phyloP scores from a whole-genome alignment of 2,113 vertebrate genomes.

The Xyrauchen texanus region DNA sequence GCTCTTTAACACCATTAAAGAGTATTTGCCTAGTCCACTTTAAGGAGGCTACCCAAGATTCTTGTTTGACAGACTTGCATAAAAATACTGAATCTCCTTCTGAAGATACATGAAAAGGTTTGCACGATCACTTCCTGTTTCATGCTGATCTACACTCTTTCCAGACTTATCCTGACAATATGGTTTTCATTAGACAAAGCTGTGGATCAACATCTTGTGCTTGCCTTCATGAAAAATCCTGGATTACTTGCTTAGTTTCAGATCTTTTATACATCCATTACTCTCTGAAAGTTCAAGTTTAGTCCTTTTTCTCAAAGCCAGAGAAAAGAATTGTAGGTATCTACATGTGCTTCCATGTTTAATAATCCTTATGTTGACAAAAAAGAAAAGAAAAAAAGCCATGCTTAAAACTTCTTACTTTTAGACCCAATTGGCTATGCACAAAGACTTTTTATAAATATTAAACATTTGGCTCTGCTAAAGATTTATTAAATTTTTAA shows the following conservation, averaged over 20 bases:
- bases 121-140: constrained; percentile 47
- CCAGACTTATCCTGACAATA: constrained; percentile 16
- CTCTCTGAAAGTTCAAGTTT: constrained; percentile 22
- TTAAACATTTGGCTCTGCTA: background rate
- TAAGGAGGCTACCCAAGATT: constrained; percentile 26
- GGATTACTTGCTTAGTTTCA: background rate
- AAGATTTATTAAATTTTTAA: background rate
- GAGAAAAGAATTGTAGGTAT: background rate
- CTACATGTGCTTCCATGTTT: background rate
- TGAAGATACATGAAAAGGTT: constrained; percentile 12
- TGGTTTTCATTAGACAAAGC: constrained; percentile 38
- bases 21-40: constrained; percentile 43
- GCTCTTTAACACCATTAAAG: background rate
- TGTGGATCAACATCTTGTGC: constrained; percentile 30
- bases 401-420: background rate
- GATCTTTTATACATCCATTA: constrained; percentile 31
- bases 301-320: constrained; percentile 13
- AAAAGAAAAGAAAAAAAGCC: background rate
- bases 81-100: constrained; percentile 14
- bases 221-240: constrained; percentile 39
- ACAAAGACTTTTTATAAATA: too few relatives aligned
- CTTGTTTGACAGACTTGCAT: constrained; percentile 47
- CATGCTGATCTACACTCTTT: constrained; percentile 27
- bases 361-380: background rate
- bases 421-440: background rate